Evolutionary conservation across 1,140 invertebrate species (phyloP).

Genomic region (Zaprionus ornatus): DNA sequence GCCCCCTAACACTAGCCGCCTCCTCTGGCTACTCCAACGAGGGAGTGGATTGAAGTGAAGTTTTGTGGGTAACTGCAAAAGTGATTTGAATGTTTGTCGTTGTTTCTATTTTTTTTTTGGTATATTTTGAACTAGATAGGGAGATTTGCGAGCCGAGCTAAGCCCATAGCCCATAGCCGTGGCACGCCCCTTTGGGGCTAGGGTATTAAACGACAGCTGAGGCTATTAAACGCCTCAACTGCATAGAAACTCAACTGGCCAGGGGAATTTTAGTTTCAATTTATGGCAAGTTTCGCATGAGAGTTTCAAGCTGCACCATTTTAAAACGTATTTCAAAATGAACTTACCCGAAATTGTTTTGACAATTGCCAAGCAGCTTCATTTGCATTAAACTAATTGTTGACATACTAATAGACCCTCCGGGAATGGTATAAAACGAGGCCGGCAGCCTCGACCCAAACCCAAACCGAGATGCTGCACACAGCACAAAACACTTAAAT

Average conservation of each 20-base stretch:
- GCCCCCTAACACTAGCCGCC: background rate
- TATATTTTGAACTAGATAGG: background rate
- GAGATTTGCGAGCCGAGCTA: background rate
- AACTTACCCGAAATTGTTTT: constrained; percentile 26
- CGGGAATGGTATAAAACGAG: background rate
- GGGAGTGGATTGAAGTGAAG: constrained; percentile 11
- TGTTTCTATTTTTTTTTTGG: background rate
- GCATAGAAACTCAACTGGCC: background rate
- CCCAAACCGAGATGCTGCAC: constrained; percentile 52
- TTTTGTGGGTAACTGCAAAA: constrained; percentile 27
- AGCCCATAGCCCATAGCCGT: background rate
- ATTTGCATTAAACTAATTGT: constrained; percentile 58
- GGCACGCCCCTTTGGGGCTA: background rate
- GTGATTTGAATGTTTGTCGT: constrained; percentile 37
- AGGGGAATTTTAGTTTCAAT: background rate
- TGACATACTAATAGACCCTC: constrained; percentile 57
- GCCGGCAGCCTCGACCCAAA: constrained; percentile 23
- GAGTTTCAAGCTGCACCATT: background rate
- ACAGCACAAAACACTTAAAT: constrained; percentile 66
- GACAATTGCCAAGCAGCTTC: constrained; percentile 24
- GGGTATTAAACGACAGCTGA: background rate
- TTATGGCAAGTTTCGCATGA: background rate
- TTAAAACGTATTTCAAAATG: constrained; percentile 1
- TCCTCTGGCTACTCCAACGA: background rate
- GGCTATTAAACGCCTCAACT: background rate